A percentile compares a stretch with the other conserved stretches of the same genome.
Conservation (phyloP, 2,797 vertebrate genomes). For the Pygocentrus nattereri region DNA sequence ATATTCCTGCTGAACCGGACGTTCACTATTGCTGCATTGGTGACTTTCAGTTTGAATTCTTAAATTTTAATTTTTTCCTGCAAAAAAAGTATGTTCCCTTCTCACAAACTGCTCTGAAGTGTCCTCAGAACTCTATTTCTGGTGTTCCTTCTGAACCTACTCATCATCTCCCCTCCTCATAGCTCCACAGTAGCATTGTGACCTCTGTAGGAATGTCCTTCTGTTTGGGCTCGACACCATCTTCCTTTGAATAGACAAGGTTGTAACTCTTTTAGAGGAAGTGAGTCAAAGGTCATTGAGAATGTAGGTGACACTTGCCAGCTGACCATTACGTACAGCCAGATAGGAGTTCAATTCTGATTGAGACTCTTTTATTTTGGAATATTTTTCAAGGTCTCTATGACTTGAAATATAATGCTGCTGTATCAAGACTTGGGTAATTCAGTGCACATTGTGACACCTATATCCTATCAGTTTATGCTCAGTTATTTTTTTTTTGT, state of each 20-base stretch:
- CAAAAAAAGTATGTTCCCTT: neutral
- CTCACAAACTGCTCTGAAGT: neutral
- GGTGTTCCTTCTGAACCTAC: neutral
- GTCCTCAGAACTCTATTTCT: neutral
- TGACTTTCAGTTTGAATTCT: neutral
- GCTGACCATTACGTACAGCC: neutral
- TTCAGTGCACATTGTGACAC: too few species aligned
- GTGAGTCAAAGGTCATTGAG: conserved; percentile 12
- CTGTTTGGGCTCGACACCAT: neutral
- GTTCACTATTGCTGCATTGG: too few species aligned
- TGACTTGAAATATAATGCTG: neutral
- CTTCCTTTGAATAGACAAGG: neutral
- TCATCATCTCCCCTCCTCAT: neutral
- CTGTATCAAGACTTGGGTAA: neutral
- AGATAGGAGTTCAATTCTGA: neutral
- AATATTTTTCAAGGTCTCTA: conserved; percentile 11
- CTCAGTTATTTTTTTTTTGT: too few species aligned
- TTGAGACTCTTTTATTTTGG: neutral
- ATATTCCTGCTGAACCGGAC: neutral
- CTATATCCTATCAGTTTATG: too few species aligned
- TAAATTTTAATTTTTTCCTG: too few species aligned
- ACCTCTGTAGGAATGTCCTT: neutral
- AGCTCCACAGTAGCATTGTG: neutral
- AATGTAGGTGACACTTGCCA: neutral
- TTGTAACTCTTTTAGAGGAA: neutral